These are phyloP conservation scores for Mantis religiosa DNA, from an alignment of 2,888 invertebrate genomes.

Conservation along the genomic window DNA sequence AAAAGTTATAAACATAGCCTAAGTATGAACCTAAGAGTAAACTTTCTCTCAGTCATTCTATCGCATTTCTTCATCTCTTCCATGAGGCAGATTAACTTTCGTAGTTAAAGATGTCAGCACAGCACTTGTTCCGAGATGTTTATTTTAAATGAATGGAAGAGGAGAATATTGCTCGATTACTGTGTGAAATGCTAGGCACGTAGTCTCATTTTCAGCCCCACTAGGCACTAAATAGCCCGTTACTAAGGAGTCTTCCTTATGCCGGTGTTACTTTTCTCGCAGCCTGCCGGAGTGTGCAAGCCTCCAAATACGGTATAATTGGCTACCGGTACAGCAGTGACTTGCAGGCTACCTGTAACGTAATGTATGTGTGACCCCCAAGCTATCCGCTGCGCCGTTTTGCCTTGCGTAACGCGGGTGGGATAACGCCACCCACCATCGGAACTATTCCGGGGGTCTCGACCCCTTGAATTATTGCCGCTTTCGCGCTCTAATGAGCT, in stretches of 20 bases:
- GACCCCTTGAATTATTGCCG: neutral
- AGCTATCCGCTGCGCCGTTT: neutral
- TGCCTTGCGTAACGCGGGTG: neutral
- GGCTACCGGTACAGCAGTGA: neutral
- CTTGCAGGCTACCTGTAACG: neutral
- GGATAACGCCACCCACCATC: neutral
- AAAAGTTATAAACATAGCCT: too few relatives aligned
- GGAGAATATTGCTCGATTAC: neutral
- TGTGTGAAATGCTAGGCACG: neutral
- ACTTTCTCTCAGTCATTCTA: too few relatives aligned
- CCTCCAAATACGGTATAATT: conserved; percentile 2
- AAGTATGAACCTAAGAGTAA: too few relatives aligned
- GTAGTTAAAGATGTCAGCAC: neutral
- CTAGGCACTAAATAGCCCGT: neutral
- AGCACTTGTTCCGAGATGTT: neutral
- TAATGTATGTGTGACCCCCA: neutral
- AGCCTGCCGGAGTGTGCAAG: neutral
- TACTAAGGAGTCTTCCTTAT: neutral
- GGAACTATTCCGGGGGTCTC: neutral
- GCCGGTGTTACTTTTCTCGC: neutral
- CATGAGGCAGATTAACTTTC: neutral
- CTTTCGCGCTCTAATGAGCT: neutral
- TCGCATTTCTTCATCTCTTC: too few relatives aligned
- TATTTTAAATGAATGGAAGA: neutral
- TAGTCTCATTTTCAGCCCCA: neutral